Evolutionary conservation across 2,113 vertebrate species (phyloP), one percentile per base, ranked within the genome.

Genomic region (Oplegnathus fasciatus): DNA sequence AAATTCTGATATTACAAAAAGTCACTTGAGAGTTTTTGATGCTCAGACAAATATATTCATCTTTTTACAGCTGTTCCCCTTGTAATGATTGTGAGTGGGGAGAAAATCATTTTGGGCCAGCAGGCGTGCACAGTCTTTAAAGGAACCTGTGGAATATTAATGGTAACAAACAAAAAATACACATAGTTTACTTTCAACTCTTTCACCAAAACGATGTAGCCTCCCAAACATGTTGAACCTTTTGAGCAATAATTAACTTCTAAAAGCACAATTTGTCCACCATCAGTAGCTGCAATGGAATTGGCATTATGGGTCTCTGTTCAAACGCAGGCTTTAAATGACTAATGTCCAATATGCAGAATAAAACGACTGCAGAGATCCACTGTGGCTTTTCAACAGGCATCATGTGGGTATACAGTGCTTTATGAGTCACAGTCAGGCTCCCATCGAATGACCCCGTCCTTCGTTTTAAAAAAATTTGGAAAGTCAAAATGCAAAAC

Each of bases 321-420:
- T 9, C 46, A 52, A 58, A 30, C 0, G 0, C 69, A 34, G 26
- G 9, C 26, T 68, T 73, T 74, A 18, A 13, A 7, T 71, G 46
- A 64, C 32, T 70, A 26, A 46, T 65, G 30, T 32, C 15, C 2
- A 37, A 37, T 9, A 0, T 20, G 30, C 3, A 18, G 71, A 68
- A 18, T 37, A 44, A 71, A 69, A 50, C 18, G 14, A 18, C 80
- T 37, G 80, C 62, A 61, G 40, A 44, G 32, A 37, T 26, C 34
- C 22, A 34, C 46, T 14, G 40, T 24, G 34, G 57, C 1, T 55
- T 78, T 78, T 78, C 28, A 44, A 37, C 6, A 71, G 26, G 5
- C 26, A 71, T 18, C 66, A 48, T 22, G 22, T 46, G 22, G 28
- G 28, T 77, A 9, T 30, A 44, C 28, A 17, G 48, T 46, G 22